phyloP scores from a whole-genome alignment of 2,797 vertebrate genomes.

The Gorsachius magnificus region DNA sequence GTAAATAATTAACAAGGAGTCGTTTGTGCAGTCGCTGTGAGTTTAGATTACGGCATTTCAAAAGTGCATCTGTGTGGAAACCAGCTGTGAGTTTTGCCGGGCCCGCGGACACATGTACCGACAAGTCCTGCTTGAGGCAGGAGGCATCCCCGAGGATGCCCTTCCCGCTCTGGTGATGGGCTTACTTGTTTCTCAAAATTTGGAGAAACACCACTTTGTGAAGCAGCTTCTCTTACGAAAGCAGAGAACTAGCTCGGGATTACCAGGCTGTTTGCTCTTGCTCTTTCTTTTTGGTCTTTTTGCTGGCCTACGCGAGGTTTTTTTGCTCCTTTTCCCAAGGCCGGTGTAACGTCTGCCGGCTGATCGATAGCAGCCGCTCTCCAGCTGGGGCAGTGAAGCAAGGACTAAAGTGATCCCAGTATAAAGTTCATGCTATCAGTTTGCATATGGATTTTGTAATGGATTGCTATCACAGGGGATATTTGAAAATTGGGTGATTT shows the following conservation, averaged over 20 bases:
- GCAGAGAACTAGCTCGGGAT: neutral
- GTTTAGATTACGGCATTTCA: neutral
- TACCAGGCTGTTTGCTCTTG: neutral
- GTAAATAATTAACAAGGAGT: neutral
- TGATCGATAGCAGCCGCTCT: neutral
- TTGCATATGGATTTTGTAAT: neutral
- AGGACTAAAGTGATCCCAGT: neutral
- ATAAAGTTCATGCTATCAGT: neutral
- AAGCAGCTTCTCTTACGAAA: neutral
- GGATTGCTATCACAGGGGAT: neutral
- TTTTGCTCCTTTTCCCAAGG: neutral
- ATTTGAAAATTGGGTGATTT: neutral
- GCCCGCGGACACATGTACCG: fast-evolving
- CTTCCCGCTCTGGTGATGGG: neutral
- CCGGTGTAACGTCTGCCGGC: neutral
- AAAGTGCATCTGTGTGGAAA: neutral
- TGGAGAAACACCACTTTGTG: neutral
- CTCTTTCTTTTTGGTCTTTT: neutral
- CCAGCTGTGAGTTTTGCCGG: neutral
- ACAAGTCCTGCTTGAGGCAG: neutral
- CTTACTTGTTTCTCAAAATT: neutral
- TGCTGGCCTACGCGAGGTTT: neutral
- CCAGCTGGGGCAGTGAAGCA: neutral
- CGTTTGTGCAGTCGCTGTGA: fast-evolving
- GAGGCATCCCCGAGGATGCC: neutral